Base-by-base conservation (phyloP, 2,888 invertebrate genomes). In the Petrolisthes manimaculis region DNA sequence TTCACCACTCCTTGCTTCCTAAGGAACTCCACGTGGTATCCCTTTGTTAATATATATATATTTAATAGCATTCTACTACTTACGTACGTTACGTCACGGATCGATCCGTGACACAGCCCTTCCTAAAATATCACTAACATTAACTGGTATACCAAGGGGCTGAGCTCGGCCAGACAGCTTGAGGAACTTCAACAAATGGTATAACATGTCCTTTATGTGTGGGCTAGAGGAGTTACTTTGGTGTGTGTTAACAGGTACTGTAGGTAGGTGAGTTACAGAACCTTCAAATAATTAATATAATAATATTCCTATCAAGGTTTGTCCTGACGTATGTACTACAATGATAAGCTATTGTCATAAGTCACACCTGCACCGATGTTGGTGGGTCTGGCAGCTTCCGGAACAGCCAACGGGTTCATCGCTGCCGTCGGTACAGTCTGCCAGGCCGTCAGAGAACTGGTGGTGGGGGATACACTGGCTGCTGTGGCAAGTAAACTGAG, bases 351-450 rank as follows among this genome's bases (percentile, higher is more conserved):
- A 86, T 54, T 6, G 37, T 14, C n/a, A 79, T 53, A 83, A 61
- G 6, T 79, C 75, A 67, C 80, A 92, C 92, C 90, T 86, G 91
- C 92, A 92, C 78, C 89, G 89, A 86, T 90, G 90, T 84, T 92
- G 91, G 85, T 91, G 86, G 77, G 88, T 67, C 86, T 91, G 90
- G 90, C 92, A 92, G 67, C 89, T 87, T 79, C 91, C 92, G 56
- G 90, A 91, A 91, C 95, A 95, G 55, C 95, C 95, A 86, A 93
- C 93, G 1, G 95, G 94, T 93, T 96, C 96, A 92, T 96, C 96
- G 4, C 95, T 95, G 90, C 93, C 93, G 92, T 96, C 96, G 0
- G 93, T 93, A 92, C 96, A 96, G 92, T 96, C 95, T 91, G 94
- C 94, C 82, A 93, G 93, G 8, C 95, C 95, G 92, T 96, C 95